Percentiles rank a stretch among this genome's conserved stretches.
Evolutionary conservation across 2,888 invertebrate species (phyloP).

Genomic region (Tromatobia lineatoria): DNA sequence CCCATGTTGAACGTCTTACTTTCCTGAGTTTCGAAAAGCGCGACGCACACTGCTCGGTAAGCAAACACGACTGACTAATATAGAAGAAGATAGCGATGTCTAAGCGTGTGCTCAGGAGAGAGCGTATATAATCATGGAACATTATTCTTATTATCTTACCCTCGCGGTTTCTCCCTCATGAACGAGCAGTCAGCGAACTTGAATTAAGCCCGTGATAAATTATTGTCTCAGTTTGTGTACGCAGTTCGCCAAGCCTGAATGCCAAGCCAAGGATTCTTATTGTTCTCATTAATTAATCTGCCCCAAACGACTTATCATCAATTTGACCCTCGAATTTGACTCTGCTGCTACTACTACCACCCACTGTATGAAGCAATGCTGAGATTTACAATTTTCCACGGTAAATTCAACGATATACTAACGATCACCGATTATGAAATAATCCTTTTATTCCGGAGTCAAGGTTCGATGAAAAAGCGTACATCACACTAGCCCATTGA

Average conservation of each 20-base stretch:
- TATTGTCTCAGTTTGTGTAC: slow-evolving; percentile 46
- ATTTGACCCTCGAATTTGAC: not conserved
- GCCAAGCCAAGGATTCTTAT: slow-evolving; percentile 44
- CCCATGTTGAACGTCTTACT: not conserved
- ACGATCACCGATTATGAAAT: not conserved
- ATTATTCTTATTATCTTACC: slow-evolving; percentile 80
- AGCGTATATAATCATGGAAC: slow-evolving; percentile 76
- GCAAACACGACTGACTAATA: slow-evolving; percentile 15
- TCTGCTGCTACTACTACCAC: not conserved
- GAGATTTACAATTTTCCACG: not conserved
- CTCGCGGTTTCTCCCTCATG: slow-evolving; percentile 40
- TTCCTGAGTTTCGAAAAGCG: not conserved
- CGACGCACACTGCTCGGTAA: slow-evolving; percentile 1
- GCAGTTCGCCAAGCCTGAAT: slow-evolving; percentile 45
- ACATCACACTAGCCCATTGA: too few relatives aligned
- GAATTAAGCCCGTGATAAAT: slow-evolving; percentile 74
- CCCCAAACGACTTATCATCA: not conserved
- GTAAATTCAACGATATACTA: not conserved
- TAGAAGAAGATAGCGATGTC: slow-evolving; percentile 37
- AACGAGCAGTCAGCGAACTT: slow-evolving; percentile 66
- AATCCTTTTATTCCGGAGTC: not conserved
- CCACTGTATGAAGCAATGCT: not conserved
- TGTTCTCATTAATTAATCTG: slow-evolving; percentile 70
- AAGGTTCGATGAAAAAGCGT: too few relatives aligned
- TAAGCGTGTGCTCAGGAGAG: slow-evolving; percentile 32